A percentile compares a stretch with the other conserved stretches of the same genome.
Conservation (phyloP, 2,888 invertebrate species). For the Lepidochrysops patricia region DNA sequence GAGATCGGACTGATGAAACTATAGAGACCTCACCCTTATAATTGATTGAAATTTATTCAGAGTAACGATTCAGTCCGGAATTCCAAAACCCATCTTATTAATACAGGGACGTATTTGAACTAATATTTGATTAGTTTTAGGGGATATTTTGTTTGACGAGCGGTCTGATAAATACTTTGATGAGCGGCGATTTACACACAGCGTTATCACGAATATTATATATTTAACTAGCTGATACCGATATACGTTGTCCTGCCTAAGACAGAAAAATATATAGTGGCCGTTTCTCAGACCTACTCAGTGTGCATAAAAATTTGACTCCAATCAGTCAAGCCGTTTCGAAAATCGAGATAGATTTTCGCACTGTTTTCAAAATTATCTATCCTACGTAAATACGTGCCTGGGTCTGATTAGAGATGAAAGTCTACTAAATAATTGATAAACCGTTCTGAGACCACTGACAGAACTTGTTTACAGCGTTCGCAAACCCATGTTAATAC, state of each 20-base stretch:
- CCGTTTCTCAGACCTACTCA: no score
- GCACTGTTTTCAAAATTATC: no score
- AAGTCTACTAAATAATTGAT: slow-evolving; percentile 56
- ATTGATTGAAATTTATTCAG: slow-evolving; percentile 67
- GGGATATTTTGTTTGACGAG: background rate
- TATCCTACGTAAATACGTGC: no score
- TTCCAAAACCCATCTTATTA: slow-evolving; percentile 33
- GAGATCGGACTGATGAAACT: slow-evolving; percentile 47
- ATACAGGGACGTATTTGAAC: slow-evolving; percentile 27
- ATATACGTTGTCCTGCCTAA: no score
- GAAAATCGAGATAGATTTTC: no score
- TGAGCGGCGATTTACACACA: background rate
- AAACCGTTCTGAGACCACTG: slow-evolving; percentile 41
- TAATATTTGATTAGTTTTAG: slow-evolving; percentile 15
- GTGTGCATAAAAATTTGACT: no score
- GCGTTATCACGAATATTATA: no score
- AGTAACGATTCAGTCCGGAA: slow-evolving; percentile 43
- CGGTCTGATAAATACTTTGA: background rate
- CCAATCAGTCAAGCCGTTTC: no score
- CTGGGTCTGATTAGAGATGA: slow-evolving; percentile 36
- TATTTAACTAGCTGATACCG: no score
- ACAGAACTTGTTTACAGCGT: slow-evolving; percentile 35
- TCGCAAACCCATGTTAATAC: slow-evolving; percentile 42
- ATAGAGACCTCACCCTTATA: slow-evolving; percentile 45
- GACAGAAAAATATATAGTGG: no score